Percentiles rank a stretch among this genome's conserved stretches.
Evolutionary conservation across 2,797 vertebrate species (phyloP).

Genomic region (Arnoldichthys spilopterus): DNA sequence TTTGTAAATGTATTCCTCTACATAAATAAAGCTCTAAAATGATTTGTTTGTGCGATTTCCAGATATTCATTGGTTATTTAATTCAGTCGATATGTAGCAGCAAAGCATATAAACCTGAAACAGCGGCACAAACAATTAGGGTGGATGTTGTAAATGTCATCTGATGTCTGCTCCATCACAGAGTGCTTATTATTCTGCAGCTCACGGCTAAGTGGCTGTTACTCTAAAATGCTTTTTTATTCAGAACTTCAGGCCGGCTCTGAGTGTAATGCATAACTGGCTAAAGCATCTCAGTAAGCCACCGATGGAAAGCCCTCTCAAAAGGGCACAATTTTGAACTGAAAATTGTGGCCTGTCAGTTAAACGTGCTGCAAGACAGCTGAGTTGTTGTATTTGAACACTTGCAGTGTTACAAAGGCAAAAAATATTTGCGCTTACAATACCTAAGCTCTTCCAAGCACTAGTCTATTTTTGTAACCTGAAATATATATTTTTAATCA

Average conservation of each 20-base stretch:
- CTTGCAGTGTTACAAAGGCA: slow-evolving; percentile 41
- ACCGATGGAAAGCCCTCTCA: slow-evolving; percentile 45
- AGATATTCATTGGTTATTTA: slow-evolving; percentile 44
- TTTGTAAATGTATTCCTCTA: background rate
- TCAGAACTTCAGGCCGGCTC: slow-evolving; percentile 48
- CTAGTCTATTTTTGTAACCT: background rate
- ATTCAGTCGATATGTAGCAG: slow-evolving; percentile 48
- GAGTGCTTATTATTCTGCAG: slow-evolving; percentile 58
- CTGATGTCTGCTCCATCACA: slow-evolving; percentile 52
- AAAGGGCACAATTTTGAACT: slow-evolving; percentile 55
- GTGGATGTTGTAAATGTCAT: slow-evolving; percentile 55
- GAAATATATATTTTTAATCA: background rate
- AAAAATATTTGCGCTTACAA: slow-evolving; percentile 25
- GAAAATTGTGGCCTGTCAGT: slow-evolving; percentile 62
- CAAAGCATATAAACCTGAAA: slow-evolving; percentile 36
- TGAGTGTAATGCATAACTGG: slow-evolving; percentile 52
- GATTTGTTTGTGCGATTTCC: slow-evolving; percentile 17
- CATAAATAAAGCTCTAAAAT: background rate
- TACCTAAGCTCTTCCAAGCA: background rate
- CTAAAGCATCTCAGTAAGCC: slow-evolving; percentile 42
- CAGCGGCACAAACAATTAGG: slow-evolving; percentile 47
- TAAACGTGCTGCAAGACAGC: slow-evolving; percentile 47
- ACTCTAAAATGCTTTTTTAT: slow-evolving; percentile 51
- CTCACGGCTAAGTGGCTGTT: slow-evolving; percentile 57
- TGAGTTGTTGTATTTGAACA: slow-evolving; percentile 49